Percentiles rank a stretch among this genome's conserved stretches.
These are phyloP conservation scores for Lumbricus terrestris DNA, from an alignment of 2,888 invertebrate genomes.

Conservation along the genomic window DNA sequence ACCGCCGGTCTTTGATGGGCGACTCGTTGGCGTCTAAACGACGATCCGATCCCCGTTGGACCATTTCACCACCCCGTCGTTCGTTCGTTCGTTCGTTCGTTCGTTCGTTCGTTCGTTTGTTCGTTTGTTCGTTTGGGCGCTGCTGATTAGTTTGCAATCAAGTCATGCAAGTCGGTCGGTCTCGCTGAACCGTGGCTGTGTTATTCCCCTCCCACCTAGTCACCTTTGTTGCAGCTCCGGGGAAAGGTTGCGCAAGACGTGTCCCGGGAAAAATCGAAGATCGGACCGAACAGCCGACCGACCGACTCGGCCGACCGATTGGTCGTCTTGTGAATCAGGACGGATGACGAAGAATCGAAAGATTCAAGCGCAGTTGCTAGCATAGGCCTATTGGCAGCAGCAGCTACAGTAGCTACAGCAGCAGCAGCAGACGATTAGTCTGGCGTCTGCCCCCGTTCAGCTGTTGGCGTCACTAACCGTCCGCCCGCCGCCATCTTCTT, in stretches of 20 bases:
- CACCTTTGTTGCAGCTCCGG: not conserved
- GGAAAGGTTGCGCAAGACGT: not conserved
- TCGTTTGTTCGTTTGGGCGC: too few species aligned
- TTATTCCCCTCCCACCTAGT: not conserved
- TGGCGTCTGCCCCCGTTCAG: not conserved
- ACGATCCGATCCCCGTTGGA: not conserved
- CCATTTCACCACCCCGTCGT: not conserved
- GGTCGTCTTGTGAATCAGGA: not conserved
- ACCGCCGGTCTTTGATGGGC: not conserved
- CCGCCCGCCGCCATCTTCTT: not conserved
- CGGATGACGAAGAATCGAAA: not conserved
- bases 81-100: too few species aligned
- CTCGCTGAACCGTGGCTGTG: not conserved
- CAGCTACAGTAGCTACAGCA: not conserved
- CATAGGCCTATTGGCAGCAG: not conserved
- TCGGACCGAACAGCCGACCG: not conserved
- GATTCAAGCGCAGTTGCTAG: not conserved
- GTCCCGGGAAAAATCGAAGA: not conserved
- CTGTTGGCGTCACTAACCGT: not conserved
- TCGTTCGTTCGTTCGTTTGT: too few species aligned
- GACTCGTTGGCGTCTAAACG: not conserved
- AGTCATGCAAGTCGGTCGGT: not conserved
- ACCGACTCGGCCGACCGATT: not conserved
- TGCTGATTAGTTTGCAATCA: not conserved
- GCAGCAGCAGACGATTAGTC: not conserved